Base-by-base conservation (phyloP, 1,140 invertebrate species). In the Leptonema lineaticorne region DNA sequence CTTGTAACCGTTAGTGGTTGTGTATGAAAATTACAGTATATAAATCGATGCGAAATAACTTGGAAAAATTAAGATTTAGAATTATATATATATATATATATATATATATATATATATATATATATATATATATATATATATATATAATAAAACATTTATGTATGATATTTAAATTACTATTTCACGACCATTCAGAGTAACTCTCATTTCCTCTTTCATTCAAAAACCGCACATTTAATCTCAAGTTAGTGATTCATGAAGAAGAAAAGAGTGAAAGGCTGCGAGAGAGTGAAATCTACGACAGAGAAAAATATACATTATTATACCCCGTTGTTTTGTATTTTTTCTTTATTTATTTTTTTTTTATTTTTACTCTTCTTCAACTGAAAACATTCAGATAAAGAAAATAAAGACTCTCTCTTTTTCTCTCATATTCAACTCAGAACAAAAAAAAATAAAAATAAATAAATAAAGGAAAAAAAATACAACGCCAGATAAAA, bases 351-450 rank as follows among this genome's bases (percentile, higher is more conserved):
- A n/a, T n/a, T n/a, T n/a, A n/a, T 41, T 41, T 16, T 16, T 33
- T 11, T 11, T 41, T 41, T 41, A 14, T 41, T 41, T 41, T 9
- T 41, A 14, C 37, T 41, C 37, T 9, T 26, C 22, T 53, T 24
- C 24, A 2, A 41, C n/a, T n/a, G 37, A 53, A 53, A 53, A 53
- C 22, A 26, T 20, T 24, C 22, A 20, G 50, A 53, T 53, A 53
- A 53, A 53, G 50, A 53, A 53, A 53, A 53, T 53, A 53, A 53
- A 53, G 50, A 53, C 50, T 18, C 37, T 41, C 50, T 22, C 50
- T 26, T 53, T 26, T 53, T 18, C 37, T 41, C 50, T 22, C 50
- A 53, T 53, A 53, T 53, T 53, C 50, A 53, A 53, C 50, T 9
- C 16, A 45, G 37, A 45, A 45, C 11, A 45, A 45, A 45, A 45